These are phyloP conservation scores for Platysteira castanea DNA, from an alignment of 2,113 vertebrate species.

Conservation along the genomic window DNA sequence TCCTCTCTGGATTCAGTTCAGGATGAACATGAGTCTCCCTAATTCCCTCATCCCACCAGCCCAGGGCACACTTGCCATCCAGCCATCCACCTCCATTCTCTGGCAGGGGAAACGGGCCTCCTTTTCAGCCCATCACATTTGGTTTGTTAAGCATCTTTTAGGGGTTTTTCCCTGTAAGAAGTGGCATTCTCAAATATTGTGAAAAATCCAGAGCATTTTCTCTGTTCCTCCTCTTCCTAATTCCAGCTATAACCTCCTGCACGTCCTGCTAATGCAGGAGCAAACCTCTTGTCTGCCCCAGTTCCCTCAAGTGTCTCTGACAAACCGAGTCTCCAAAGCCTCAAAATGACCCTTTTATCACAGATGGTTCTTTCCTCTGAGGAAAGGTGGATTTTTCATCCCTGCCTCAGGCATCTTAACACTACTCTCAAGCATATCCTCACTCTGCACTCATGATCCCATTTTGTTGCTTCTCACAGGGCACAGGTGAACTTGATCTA, in stretches of 20 bases:
- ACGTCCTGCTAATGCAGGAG: not conserved
- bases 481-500: not conserved
- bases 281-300: not conserved
- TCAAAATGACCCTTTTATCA: not conserved
- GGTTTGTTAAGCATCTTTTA: not conserved
- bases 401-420: not conserved
- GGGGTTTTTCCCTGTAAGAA: not conserved
- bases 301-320: not conserved
- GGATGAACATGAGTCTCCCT: rapidly evolving
- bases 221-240: not conserved
- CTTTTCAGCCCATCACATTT: not conserved
- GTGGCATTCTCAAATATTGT: not conserved
- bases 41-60: not conserved
- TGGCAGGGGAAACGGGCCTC: not conserved
- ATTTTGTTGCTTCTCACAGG: not conserved
- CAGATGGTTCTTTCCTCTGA: not conserved
- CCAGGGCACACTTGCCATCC: not conserved
- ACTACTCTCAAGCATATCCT: not conserved
- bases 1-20: not conserved
- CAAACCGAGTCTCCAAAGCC: not conserved
- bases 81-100: not conserved
- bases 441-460: not conserved
- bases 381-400: not conserved
- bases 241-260: not conserved
- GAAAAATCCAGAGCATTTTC: not conserved